Evolutionary conservation across 2,113 vertebrate species (phyloP).

Genomic region (Heterotilapia buettikoferi): DNA sequence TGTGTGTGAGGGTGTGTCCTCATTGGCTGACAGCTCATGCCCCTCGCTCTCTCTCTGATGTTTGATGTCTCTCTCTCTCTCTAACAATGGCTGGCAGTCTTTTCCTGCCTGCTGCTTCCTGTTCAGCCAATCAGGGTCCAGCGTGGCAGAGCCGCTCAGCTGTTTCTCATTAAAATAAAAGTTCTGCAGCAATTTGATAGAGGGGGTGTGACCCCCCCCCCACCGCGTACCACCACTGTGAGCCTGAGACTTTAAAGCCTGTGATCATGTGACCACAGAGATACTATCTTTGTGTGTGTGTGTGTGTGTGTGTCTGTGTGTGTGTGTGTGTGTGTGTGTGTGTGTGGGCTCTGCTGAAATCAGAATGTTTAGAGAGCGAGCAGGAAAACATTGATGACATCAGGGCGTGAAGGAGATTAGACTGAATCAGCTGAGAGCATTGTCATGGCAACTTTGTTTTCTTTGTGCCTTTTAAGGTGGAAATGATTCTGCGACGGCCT

Average conservation of each 20-base stretch:
- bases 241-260: not conserved
- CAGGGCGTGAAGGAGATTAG: not conserved
- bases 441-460: not conserved
- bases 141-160: not conserved
- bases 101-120: slow-evolving; percentile 12
- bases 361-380: rapidly evolving
- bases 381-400: not conserved
- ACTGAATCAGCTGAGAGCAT: not conserved
- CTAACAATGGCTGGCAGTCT: slow-evolving; percentile 17
- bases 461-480: not conserved
- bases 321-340: rapidly evolving
- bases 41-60: not conserved
- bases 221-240: not conserved
- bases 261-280: not conserved
- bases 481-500: not conserved
- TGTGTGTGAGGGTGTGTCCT: not conserved
- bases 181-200: not conserved
- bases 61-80: not conserved
- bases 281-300: not conserved
- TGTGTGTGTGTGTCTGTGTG: rapidly evolving
- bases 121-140: not conserved
- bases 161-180: not conserved
- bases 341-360: not conserved
- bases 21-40: not conserved
- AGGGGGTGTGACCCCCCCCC: not conserved